A percentile compares a stretch with the other conserved stretches of the same genome.
Conservation (phyloP, 2,113 vertebrate genomes). For the Bombycilla garrulus region DNA sequence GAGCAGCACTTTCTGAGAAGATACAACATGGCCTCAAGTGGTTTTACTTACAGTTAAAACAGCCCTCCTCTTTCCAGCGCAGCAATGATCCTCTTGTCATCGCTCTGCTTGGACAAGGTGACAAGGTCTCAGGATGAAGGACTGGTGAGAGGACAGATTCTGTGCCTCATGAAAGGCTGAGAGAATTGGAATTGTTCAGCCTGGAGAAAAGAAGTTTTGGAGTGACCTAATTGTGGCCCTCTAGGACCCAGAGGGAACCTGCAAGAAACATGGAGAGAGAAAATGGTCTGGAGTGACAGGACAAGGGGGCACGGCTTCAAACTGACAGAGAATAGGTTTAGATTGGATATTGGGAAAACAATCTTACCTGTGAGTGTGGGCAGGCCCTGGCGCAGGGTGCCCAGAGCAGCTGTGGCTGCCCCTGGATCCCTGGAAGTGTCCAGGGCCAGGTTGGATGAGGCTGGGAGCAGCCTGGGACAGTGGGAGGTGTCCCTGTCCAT, state of each 20-base stretch:
- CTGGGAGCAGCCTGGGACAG: fast-evolving
- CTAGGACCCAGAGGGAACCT: background rate
- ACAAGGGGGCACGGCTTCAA: background rate
- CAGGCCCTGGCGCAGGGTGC: background rate
- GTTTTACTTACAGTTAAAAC: background rate
- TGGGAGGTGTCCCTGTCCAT: background rate
- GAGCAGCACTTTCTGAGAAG: background rate
- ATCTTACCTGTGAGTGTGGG: fast-evolving
- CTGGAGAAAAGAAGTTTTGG: background rate
- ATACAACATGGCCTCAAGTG: background rate
- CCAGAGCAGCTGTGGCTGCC: background rate
- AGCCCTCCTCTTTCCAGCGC: background rate
- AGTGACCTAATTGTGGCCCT: background rate
- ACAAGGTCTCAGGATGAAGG: background rate
- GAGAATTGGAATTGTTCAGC: background rate
- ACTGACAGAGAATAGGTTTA: background rate
- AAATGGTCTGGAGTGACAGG: background rate
- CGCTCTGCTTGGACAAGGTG: background rate
- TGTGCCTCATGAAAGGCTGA: background rate
- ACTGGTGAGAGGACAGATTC: background rate
- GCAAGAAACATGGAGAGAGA: background rate
- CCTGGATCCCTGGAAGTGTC: background rate
- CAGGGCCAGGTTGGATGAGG: fast-evolving
- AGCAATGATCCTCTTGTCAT: background rate
- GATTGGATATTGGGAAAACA: background rate